Evolutionary conservation across 1,140 invertebrate genomes (phyloP), one percentile per base, ranked within the genome.

Genomic region (Cephus cinctus): DNA sequence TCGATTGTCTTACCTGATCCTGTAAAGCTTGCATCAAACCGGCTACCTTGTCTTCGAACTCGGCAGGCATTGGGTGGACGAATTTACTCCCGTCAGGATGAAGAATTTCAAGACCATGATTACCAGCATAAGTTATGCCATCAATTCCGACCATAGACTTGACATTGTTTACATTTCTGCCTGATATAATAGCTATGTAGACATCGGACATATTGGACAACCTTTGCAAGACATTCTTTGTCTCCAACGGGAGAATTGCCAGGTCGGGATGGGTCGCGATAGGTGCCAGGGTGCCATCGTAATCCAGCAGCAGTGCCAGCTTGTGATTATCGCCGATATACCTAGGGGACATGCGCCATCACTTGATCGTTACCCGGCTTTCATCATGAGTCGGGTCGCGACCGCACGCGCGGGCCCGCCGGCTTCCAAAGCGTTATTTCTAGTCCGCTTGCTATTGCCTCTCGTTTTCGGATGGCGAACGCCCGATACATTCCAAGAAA

Each of bases 41-140:
- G 11, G 82, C 84, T 11, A 94, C 87, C 71, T 92, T 91, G 23
- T 85, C 86, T 61, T 91, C 88, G 52, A 87, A 86, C 62, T 93
- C 90, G 27, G 85, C 82, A 1, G 91, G 91, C 86, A 94, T 90
- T 1, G 91, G 91, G 76, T 93, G 90, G 1, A 93, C 87, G 63
- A 94, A 95, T 65, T 89, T 90, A 49, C 88, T 92, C 20, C 90
- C 90, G 65, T 94, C 91, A 0, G 91, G 90, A 75, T 94, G 90
- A 23, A 91, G 65, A 61, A 94, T 94, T 73, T 94, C 90, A 38
- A 95, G 68, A 6, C 91, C 92, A 67, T 94, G 92, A 75, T 89
- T 94, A 12, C 92, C 92, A 2, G 91, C 92, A 65, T 94, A 94
- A 0, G 91, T 95, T 14, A 94, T 91, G 40, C 88, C 88, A 50